Evolutionary conservation across 2,113 vertebrate genomes (phyloP), one percentile per base, ranked within the genome.

Genomic region (Mobula hypostoma): DNA sequence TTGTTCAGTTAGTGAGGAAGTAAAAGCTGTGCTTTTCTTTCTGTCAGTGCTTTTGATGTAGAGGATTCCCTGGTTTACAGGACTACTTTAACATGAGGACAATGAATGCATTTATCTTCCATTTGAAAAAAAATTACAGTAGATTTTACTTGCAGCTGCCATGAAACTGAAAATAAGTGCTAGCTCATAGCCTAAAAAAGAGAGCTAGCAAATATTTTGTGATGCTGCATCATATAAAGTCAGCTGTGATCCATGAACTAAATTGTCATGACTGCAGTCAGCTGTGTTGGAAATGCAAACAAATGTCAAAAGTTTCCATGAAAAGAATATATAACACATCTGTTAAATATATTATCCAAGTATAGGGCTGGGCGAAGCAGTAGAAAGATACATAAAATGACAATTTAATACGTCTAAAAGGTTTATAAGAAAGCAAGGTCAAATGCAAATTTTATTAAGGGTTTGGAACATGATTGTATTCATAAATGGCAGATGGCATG

Each of bases 381-480:
- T 4, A 76, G 90, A 72, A 32, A 70, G 88, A 91, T 91, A 70
- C 6, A 56, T 74, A 70, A 74, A 93, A 74, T 93, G 72, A 74
- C 40, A 93, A 74, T 36, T 19, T 72, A 27, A 56, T 5, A 74
- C 56, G 40, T 74, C 91, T 29, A 93, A 48, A 93, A 29, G 68
- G 24, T 32, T 56, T 74, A 76, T 5, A 48, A 66, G 61, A 74
- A 93, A 74, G 70, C 36, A 9, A 93, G 66, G 91, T 93, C 68
- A 93, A 93, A 24, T 56, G 70, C 68, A 76, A 93, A 74, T 93
- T 56, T 93, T 74, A 74, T 93, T 74, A 93, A 48, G 68, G 70
- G 68, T 56, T 27, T 74, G 48, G 0, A 76, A n/a, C 40, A 72
- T 74, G 36, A 74, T 74, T 93, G 72, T 48, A 74, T 72, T 48